Evolutionary conservation across 2,113 vertebrate genomes (phyloP).

Genomic region (Bambusicola thoracicus): DNA sequence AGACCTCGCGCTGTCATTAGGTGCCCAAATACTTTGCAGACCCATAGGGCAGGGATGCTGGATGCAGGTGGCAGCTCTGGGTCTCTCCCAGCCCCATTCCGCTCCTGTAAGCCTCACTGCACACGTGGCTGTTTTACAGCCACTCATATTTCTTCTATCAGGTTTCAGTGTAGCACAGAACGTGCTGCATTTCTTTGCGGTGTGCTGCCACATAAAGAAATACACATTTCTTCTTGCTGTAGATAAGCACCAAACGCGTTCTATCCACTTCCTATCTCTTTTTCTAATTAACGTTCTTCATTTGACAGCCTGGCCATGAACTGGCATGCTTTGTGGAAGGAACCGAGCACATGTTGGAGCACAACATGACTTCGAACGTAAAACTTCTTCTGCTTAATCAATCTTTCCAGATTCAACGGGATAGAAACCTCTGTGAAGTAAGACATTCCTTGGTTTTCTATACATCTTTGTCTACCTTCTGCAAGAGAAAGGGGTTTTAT

Average conservation of each 20-base stretch:
- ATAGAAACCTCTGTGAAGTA: slow-evolving; percentile 13
- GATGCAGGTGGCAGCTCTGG: not conserved
- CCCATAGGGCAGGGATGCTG: not conserved
- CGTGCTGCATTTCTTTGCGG: fast-evolving
- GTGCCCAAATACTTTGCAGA: not conserved
- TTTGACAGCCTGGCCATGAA: slow-evolving; percentile 30
- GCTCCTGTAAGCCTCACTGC: not conserved
- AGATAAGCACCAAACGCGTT: not conserved
- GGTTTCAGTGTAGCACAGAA: not conserved
- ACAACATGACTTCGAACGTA: fast-evolving
- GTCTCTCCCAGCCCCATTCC: not conserved
- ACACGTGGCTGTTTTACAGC: not conserved
- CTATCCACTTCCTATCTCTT: not conserved
- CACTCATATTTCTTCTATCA: not conserved
- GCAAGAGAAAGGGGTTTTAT: not conserved
- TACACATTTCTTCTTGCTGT: not conserved
- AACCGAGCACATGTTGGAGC: not conserved
- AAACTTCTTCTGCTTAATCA: fast-evolving
- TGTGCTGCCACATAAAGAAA: not conserved
- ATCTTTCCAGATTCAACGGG: not conserved
- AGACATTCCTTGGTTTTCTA: not conserved
- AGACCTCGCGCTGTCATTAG: not conserved
- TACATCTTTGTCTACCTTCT: not conserved
- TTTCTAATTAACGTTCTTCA: not conserved
- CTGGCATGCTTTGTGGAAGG: slow-evolving; percentile 58